These are phyloP conservation scores for Riparia riparia DNA, from an alignment of 2,113 vertebrate species.

Conservation along the genomic window DNA sequence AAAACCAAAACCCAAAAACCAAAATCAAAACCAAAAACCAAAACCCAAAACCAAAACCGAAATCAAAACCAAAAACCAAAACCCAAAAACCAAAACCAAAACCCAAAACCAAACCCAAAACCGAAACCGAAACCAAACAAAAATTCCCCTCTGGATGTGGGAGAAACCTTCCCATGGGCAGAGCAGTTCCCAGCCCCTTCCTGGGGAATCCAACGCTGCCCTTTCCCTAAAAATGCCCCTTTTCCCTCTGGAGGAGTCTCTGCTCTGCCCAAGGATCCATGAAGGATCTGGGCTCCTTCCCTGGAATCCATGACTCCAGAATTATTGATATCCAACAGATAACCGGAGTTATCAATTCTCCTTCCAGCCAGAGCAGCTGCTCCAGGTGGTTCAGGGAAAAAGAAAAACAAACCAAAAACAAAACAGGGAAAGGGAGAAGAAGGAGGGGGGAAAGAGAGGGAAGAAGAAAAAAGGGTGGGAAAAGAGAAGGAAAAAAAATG, in stretches of 20 bases:
- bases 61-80: too few relatives aligned
- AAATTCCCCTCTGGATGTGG: not conserved
- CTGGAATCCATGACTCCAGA: not conserved
- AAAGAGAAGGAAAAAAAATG: too few relatives aligned
- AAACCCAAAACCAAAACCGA: too few relatives aligned
- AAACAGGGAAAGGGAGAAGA: not conserved
- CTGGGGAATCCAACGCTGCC: not conserved
- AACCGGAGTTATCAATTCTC: not conserved
- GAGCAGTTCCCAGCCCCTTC: not conserved
- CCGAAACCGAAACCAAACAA: too few relatives aligned
- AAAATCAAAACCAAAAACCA: not conserved
- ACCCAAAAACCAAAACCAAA: too few relatives aligned
- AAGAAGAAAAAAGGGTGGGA: too few relatives aligned
- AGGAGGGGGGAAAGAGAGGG: not conserved
- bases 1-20: too few relatives aligned
- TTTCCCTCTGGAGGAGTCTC: not conserved
- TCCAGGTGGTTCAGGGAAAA: not conserved
- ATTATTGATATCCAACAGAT: not conserved
- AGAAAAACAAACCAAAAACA: too few relatives aligned
- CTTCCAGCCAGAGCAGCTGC: constrained; percentile 25
- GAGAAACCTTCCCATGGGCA: accelerated
- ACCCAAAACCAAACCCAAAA: not conserved
- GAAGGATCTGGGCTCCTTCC: not conserved
- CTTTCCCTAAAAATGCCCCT: not conserved
- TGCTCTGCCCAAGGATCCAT: not conserved